Evolutionary conservation across 2,113 vertebrate genomes (phyloP).

Genomic region (Thryonomys swinderianus): DNA sequence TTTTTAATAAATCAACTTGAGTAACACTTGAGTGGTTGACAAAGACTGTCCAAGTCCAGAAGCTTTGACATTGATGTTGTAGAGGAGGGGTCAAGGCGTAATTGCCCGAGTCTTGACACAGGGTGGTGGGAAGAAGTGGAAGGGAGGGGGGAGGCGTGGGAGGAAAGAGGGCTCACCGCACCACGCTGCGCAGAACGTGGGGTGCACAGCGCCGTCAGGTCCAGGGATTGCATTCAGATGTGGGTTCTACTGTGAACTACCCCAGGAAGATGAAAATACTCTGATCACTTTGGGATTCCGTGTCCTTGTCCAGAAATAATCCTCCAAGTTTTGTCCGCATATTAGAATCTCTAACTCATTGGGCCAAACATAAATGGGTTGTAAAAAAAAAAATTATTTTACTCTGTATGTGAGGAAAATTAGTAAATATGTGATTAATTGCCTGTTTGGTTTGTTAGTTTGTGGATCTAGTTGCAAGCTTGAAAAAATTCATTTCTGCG

Average conservation of each 20-base stretch:
- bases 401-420: neutral
- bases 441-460: neutral
- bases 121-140: too few relatives aligned
- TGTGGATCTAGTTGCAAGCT: slow-evolving; percentile 1
- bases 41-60: neutral
- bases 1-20: slow-evolving; percentile 50
- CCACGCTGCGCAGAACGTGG: too few relatives aligned
- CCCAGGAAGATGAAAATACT: neutral
- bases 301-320: slow-evolving; percentile 11
- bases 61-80: neutral
- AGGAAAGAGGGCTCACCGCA: neutral
- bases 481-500: neutral
- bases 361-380: neutral
- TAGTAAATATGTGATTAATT: neutral
- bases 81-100: neutral
- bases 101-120: neutral
- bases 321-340: neutral
- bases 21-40: neutral
- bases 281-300: neutral
- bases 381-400: neutral
- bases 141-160: fast-evolving
- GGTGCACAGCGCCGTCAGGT: too few relatives aligned
- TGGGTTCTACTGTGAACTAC: neutral
- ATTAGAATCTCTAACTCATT: neutral
- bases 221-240: neutral